Conservation (phyloP, 2,113 vertebrate genomes). For the Herpetotheres cachinnans region DNA sequence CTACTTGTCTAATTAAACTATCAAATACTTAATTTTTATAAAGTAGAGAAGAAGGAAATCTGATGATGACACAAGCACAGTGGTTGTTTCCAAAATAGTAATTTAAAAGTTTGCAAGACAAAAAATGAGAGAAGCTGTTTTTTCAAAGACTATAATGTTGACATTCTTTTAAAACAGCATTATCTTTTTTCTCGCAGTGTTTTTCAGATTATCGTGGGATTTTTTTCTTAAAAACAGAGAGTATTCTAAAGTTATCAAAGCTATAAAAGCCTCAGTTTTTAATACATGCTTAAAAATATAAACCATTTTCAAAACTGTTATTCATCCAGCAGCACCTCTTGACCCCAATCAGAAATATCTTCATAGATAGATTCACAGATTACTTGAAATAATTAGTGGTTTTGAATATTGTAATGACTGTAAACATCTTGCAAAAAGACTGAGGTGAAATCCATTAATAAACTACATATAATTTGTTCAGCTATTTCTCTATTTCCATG, state of each 20-base stretch:
- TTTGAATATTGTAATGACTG: neutral
- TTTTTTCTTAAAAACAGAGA: neutral
- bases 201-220: rapidly evolving
- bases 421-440: neutral
- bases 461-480: neutral
- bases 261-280: neutral
- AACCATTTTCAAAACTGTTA: neutral
- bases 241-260: neutral
- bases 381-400: neutral
- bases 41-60: neutral
- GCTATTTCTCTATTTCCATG: neutral
- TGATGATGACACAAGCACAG: neutral
- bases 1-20: neutral
- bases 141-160: neutral
- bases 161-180: neutral
- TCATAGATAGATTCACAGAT: neutral
- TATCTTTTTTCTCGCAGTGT: neutral
- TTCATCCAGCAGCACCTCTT: neutral
- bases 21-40: neutral
- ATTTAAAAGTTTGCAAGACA: neutral
- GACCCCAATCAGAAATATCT: neutral
- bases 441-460: neutral
- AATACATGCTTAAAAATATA: neutral
- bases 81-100: neutral
- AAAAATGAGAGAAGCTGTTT: neutral